phyloP scores from a whole-genome alignment of 2,113 vertebrate genomes.

The Phylloscopus trochiloides region DNA sequence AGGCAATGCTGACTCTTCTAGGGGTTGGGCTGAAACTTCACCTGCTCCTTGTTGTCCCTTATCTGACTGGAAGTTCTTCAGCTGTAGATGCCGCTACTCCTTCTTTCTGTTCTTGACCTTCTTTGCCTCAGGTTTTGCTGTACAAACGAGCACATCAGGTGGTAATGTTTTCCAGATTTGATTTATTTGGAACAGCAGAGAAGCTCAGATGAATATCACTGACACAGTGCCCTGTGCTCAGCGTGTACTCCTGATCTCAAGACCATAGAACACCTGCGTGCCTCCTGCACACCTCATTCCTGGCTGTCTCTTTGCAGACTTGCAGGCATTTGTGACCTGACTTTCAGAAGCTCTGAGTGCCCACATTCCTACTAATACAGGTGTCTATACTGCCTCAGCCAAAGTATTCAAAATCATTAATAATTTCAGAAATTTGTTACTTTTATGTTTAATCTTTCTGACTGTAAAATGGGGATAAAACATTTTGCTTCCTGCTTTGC shows the following conservation, averaged over 20 bases:
- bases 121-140: not conserved
- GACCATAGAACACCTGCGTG: fast-evolving
- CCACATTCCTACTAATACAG: not conserved
- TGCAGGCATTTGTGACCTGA: not conserved
- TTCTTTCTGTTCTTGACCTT: not conserved
- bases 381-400: not conserved
- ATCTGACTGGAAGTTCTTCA: not conserved
- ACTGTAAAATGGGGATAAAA: not conserved
- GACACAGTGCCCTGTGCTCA: not conserved
- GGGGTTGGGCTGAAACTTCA: not conserved
- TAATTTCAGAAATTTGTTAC: not conserved
- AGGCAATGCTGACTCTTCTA: not conserved
- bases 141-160: not conserved
- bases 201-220: not conserved
- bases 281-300: not conserved
- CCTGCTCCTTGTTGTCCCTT: not conserved
- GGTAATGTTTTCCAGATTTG: not conserved
- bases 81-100: not conserved
- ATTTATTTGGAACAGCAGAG: not conserved
- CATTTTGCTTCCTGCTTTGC: not conserved
- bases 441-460: not conserved
- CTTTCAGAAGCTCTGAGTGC: not conserved
- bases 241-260: not conserved
- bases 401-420: not conserved
- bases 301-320: not conserved